Base-by-base conservation (phyloP, 2,888 invertebrate genomes). In the Andrena trimmerana region DNA sequence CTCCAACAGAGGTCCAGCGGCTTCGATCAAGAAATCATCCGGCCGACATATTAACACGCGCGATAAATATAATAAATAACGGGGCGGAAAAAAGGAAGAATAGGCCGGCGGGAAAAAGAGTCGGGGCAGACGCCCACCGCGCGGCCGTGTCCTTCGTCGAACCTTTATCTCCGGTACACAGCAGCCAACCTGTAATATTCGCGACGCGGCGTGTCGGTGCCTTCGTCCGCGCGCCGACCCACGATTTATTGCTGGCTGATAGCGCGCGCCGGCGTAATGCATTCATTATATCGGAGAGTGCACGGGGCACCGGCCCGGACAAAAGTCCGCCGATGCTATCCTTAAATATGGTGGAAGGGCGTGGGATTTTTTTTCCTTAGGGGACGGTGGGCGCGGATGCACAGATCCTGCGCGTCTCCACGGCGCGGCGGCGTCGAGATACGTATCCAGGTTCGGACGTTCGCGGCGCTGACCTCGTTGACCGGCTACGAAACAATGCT, bases 401-500 rank as follows among this genome's bases (percentile, higher is more conserved):
- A 57, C n/a, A 20, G 24, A 24, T 10, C 54, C 20, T 54, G 54
- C 54, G 33, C 48, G 63, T 42, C 48, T 68, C 68, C 76, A 10
- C 68, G 72, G 65, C 52, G 10, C n/a, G 66, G 10, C 65, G 50
- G 60, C 36, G 7, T 1, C 10, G 27, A 83, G 81, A 88, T 87
- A 81, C 69, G 82, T 60, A 81, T 86, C 80, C 73, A 48, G 76
- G 77, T 75, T 78, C 78, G 68, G 36, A 63, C 78, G 81, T 67
- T 73, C 59, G 79, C 71, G 24, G 50, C n/a, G 65, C 20, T 76
- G 67, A 78, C 81, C 81, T 68, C 68, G 54, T 63, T 79, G 79
- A 57, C 73, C 73, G 63, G 68, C 76, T 63, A 71, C 73, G 84
- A 88, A 83, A 88, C 88, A 88, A 86, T 86, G 86, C 88, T 29